Conservation (phyloP, 30 jellyfish, hydroid and myxozoan species). For the Catostylus mosaicus region DNA sequence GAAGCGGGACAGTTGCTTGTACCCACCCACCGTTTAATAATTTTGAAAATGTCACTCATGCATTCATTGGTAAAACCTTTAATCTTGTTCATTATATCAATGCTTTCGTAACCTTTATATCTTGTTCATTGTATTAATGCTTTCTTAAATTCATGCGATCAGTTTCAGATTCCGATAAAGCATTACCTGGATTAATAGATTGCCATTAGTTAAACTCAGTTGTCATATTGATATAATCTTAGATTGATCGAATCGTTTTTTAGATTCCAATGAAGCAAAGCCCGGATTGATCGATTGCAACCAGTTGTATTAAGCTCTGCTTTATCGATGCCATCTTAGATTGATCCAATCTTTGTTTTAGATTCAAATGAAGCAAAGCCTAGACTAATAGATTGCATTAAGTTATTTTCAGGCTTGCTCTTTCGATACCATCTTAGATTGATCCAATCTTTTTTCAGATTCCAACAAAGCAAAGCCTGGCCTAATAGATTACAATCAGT, state of each 20-base stretch:
- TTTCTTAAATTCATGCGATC: too few species aligned
- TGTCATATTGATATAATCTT: too few species aligned
- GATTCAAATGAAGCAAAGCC: slow-evolving; percentile 55
- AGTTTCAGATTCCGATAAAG: too few species aligned
- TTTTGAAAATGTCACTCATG: slow-evolving; percentile 85
- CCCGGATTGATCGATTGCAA: too few species aligned
- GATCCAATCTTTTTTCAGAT: slow-evolving; percentile 50
- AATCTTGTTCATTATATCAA: background rate
- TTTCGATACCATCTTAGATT: too few species aligned
- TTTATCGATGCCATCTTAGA: too few species aligned
- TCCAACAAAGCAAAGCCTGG: slow-evolving; percentile 58
- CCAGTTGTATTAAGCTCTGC: too few species aligned
- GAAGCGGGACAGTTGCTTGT: slow-evolving; percentile 79
- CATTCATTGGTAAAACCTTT: slow-evolving; percentile 75
- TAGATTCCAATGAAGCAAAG: too few species aligned
- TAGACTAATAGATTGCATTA: slow-evolving; percentile 22
- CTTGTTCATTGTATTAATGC: background rate
- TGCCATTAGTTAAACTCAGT: too few species aligned
- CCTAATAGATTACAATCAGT: slow-evolving; percentile 26
- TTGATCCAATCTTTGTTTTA: slow-evolving; percentile 7
- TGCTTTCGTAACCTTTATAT: background rate
- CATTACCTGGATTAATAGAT: too few species aligned
- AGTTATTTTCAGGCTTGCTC: slow-evolving; percentile 12
- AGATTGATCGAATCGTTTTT: too few species aligned
- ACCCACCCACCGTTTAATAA: slow-evolving; percentile 76